Evolutionary conservation across 2,888 invertebrate species (phyloP).

Genomic region (Eupithecia insigniata): DNA sequence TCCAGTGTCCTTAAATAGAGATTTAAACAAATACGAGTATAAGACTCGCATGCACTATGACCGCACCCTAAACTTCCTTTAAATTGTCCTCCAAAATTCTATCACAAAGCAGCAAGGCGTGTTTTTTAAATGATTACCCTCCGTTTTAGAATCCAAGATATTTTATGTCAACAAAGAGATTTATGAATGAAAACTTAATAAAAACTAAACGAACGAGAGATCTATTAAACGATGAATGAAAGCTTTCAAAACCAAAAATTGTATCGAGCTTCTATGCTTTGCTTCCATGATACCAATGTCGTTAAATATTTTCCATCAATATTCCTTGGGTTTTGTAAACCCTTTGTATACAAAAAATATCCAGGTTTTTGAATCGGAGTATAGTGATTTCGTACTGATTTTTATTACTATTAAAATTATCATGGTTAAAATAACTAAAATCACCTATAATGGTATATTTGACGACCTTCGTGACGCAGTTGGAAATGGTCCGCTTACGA

Average conservation of each 20-base stretch:
- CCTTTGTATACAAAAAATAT: too few species aligned
- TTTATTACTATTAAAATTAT: constrained; percentile 51
- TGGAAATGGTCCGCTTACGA: neutral
- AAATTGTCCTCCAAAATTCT: constrained; percentile 25
- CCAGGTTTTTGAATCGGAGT: too few species aligned
- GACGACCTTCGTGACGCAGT: neutral
- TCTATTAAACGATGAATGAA: too few species aligned
- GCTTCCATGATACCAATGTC: too few species aligned
- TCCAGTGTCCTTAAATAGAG: constrained; percentile 36
- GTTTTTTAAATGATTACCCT: constrained; percentile 6
- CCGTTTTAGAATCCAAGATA: too few species aligned
- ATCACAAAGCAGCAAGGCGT: constrained; percentile 19
- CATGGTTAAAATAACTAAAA: neutral
- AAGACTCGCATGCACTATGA: constrained; percentile 31
- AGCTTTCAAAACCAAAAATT: too few species aligned
- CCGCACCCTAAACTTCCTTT: constrained; percentile 27
- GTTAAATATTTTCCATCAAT: too few species aligned
- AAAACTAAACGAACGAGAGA: too few species aligned
- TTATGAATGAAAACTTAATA: too few species aligned
- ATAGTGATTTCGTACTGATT: constrained; percentile 38
- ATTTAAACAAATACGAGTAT: constrained; percentile 22
- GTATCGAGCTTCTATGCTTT: too few species aligned
- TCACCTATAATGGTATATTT: neutral
- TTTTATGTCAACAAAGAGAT: too few species aligned
- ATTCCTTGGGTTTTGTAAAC: too few species aligned